Base-by-base conservation (phyloP, 2,888 invertebrate genomes). In the Glaucopsyche alexis region DNA sequence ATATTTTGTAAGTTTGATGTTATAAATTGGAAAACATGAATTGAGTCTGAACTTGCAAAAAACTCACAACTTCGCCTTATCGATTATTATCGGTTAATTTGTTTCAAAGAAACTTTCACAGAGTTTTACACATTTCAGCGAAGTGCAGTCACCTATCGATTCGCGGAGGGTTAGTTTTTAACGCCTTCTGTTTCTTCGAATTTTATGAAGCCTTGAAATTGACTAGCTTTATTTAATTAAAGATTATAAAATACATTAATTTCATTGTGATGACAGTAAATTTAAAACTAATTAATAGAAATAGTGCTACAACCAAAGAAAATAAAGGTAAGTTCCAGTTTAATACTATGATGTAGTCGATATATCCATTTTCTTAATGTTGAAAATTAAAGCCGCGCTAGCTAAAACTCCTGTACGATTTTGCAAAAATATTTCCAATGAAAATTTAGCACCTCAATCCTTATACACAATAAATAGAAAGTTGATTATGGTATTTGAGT, bases 141-240 rank as follows among this genome's bases (percentile, higher is more conserved):
- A 87, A 90, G 89, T 89, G 87, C 90, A 91, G 87, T 90, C 87
- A 89, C 88, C 90, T 87, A 86, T 84, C 79, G 81, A 79, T 83
- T 80, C 69, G 67, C 72, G 76, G 73, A 77, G 45, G 55, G n/a
- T 19, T 67, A 72, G 16, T 19, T 16, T 29, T 16, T 55, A 19
- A 19, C 55, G 13, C 13, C 29, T 60, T 29, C 7, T 29, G 1
- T 38, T 60, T 38, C 60, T 29, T 60, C 29, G 7, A 60, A 38
- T 60, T 60, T 38, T 60, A 60, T 38, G 29, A 60, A 55, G 55
- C 60, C 16, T 19, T 19, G 5, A 16, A 55, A 55, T 55, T 42
- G 42, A 6, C 42, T 42, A 8, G 42, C 42, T 42, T 1, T 7
- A n/a, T 42, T 42, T 47, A 29, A 29, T 29, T 29, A 3, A 1